Evolutionary conservation across 2,113 vertebrate species (phyloP), one percentile per base, ranked within the genome.

Genomic region (Scopus umbretta): DNA sequence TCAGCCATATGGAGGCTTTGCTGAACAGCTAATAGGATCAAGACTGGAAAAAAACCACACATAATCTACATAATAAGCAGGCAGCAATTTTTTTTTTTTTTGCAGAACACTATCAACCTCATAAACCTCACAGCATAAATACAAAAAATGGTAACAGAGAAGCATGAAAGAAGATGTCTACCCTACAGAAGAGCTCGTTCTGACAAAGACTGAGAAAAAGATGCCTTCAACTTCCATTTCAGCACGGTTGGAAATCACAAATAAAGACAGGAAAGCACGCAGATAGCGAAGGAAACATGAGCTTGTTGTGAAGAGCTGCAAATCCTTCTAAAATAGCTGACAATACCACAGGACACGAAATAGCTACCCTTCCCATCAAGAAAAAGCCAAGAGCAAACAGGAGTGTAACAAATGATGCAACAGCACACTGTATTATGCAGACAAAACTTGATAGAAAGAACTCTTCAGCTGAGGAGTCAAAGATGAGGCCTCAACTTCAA

Each of bases 21-120:
- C 52, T 87, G 32, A 90, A 67, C 38, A 91, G 30, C n/a, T 68
- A 67, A 58, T 0, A 10, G 30, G 8, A 21, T 82, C 66, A 3
- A 27, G 9, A 52, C 0, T 16, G 26, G 30, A 45, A 7, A 59
- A 83, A 68, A 2, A 0, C 17, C 7, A 16, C n/a, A 84, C 3
- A 26, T 7, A 27, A 75, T 14, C 73, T 47, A 78, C 22, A 53
- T 8, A 55, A 75, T 13, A 50, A 68, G 49, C 18, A 63, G 25
- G 21, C 29, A 36, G 0, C 40, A 42, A 10, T 16, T n/a, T 36
- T 68, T 56, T 16, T 11, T 12, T 38, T 42, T 78, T 50, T 20
- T 16, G 13, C 32, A 53, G 53, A 74, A 56, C 25, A 26, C 2
- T 1, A 59, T 25, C 45, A 72, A 50, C 42, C 34, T 81, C 66